Conservation (phyloP, 2,113 vertebrate species). For the Mesembrinibis cayennensis region DNA sequence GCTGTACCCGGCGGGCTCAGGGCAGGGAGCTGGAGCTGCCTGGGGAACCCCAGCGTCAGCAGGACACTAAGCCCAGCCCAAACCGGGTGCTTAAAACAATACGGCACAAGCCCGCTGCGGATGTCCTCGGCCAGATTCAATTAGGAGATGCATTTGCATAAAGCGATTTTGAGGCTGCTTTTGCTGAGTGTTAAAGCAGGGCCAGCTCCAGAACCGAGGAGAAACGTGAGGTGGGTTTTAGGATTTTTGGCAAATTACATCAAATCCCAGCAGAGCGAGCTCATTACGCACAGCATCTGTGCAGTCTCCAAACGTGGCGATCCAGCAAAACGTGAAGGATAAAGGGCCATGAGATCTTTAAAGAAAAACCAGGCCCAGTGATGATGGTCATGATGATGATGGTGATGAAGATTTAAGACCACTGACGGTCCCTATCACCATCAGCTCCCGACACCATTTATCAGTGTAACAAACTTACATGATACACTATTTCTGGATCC, state of each 20-base stretch:
- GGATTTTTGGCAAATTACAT: background rate
- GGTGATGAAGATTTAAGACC: background rate
- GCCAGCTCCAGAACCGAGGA: background rate
- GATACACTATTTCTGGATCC: background rate
- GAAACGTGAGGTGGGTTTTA: background rate
- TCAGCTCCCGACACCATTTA: fast-evolving
- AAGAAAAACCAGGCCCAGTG: background rate
- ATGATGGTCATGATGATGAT: fast-evolving
- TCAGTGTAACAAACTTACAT: background rate
- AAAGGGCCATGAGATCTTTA: background rate
- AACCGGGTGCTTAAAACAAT: background rate
- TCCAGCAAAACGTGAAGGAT: background rate
- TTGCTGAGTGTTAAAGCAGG: background rate
- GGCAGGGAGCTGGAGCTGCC: background rate
- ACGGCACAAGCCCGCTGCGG: background rate
- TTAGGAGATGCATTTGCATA: background rate
- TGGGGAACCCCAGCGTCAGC: background rate
- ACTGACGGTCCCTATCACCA: background rate
- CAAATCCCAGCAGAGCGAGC: background rate
- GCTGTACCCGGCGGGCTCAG: background rate
- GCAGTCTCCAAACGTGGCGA: fast-evolving
- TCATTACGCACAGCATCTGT: background rate
- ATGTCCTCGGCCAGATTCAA: background rate
- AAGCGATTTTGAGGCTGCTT: background rate
- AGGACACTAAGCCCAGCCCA: background rate